These are phyloP conservation scores for Aptenodytes patagonicus DNA, from an alignment of 2,113 vertebrate genomes.

Conservation along the genomic window DNA sequence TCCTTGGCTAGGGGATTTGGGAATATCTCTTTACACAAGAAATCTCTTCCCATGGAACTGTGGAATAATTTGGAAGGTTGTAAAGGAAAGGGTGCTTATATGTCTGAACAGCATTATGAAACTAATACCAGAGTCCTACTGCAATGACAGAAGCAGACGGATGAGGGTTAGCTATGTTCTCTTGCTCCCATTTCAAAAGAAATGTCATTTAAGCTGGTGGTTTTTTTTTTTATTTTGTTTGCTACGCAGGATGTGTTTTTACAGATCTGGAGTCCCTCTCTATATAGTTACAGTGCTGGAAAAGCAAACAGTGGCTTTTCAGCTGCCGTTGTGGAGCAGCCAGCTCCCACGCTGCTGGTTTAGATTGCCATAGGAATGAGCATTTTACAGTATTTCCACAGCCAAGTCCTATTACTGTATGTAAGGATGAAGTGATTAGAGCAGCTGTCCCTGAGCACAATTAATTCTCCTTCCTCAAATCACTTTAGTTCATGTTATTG, in stretches of 20 bases:
- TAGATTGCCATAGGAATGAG: neutral
- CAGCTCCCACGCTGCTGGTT: neutral
- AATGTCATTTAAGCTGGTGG: neutral
- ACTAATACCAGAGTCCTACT: neutral
- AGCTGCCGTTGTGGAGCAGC: neutral
- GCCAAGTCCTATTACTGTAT: neutral
- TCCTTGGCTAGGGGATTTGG: neutral
- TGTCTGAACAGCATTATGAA: neutral
- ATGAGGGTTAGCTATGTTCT: neutral
- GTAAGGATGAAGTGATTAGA: neutral
- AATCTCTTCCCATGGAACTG: neutral
- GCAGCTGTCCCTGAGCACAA: neutral
- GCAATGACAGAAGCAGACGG: neutral
- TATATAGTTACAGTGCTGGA: neutral
- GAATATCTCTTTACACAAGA: neutral
- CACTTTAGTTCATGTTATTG: neutral
- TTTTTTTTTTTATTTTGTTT: neutral
- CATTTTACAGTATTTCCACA: neutral
- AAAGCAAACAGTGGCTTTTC: neutral
- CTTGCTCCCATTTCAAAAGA: neutral
- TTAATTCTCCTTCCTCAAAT: neutral
- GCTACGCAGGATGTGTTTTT: neutral
- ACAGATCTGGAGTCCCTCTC: neutral
- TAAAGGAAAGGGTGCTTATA: neutral
- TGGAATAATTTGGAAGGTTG: neutral